Conservation (phyloP, 2,888 invertebrate genomes). For the Drosophila aldrichi region DNA sequence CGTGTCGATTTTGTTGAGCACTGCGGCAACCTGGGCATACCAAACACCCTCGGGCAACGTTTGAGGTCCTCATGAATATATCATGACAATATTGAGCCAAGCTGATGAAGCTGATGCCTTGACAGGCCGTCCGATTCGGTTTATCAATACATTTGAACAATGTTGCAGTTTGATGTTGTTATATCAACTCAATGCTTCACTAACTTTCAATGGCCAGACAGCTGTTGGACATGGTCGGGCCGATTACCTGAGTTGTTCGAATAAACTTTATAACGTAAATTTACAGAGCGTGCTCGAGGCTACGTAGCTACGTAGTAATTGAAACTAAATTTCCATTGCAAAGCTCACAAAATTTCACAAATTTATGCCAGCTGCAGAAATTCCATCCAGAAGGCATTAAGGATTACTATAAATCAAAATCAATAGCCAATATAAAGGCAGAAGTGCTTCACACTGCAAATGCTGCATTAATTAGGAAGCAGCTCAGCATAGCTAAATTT, state of each 20-base stretch:
- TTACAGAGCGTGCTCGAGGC: neutral
- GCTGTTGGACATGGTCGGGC: neutral
- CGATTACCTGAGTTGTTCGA: neutral
- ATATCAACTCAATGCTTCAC: neutral
- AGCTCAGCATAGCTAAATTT: no score
- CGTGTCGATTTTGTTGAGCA: neutral
- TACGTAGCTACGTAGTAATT: neutral
- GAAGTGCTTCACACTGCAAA: neutral
- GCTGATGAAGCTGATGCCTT: neutral
- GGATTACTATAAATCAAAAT: neutral
- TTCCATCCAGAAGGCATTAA: neutral
- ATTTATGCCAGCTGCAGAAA: neutral
- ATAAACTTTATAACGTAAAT: neutral
- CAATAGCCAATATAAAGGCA: neutral
- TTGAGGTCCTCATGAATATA: conserved; percentile 3
- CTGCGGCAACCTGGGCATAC: neutral
- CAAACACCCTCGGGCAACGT: neutral
- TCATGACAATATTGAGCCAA: neutral
- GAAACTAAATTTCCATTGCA: neutral
- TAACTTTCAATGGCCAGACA: neutral
- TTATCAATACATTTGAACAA: conserved; percentile 2
- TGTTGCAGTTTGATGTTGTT: neutral
- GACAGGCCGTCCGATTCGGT: neutral
- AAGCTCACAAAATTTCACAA: neutral
- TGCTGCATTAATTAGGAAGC: neutral